phyloP scores from a whole-genome alignment of 2,113 vertebrate species.

The Pampusana beccarii region DNA sequence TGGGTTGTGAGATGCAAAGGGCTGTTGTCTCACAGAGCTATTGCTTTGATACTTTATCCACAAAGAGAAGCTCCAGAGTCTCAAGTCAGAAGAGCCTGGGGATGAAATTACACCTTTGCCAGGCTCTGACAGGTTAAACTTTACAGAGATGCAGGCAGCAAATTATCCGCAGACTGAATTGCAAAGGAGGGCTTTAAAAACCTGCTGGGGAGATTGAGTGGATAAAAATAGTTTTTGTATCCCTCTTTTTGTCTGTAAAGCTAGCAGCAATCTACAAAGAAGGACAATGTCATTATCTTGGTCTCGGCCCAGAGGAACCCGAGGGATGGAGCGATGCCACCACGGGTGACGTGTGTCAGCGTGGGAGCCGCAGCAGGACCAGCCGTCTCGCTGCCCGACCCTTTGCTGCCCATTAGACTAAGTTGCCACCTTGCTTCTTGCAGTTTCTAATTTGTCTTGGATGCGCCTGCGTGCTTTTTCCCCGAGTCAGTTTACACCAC shows the following conservation, averaged over 20 bases:
- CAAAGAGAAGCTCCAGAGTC: conserved; percentile 60
- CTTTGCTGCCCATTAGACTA: background rate
- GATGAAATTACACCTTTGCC: conserved; percentile 79
- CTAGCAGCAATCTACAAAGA: background rate
- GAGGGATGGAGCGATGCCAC: background rate
- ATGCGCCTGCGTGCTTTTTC: background rate
- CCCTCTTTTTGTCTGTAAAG: background rate
- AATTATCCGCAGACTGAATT: conserved; percentile 57
- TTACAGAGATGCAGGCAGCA: conserved; percentile 51
- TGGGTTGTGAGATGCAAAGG: conserved; percentile 34
- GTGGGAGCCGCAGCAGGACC: background rate
- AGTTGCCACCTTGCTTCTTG: background rate
- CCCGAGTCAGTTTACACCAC: background rate
- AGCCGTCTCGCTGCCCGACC: background rate
- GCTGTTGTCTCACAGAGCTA: conserved; percentile 32
- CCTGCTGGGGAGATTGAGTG: background rate
- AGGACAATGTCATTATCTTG: background rate
- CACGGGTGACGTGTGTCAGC: background rate
- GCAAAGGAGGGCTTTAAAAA: conserved; percentile 59
- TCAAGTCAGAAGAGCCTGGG: conserved; percentile 50
- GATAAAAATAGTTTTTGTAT: conserved; percentile 30
- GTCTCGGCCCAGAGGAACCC: background rate
- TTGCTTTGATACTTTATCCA: conserved; percentile 66
- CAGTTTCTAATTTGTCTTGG: background rate
- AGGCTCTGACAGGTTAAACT: conserved; percentile 61